These are phyloP conservation scores for Euura lappo DNA, from an alignment of 1,140 invertebrate genomes.

Conservation along the genomic window DNA sequence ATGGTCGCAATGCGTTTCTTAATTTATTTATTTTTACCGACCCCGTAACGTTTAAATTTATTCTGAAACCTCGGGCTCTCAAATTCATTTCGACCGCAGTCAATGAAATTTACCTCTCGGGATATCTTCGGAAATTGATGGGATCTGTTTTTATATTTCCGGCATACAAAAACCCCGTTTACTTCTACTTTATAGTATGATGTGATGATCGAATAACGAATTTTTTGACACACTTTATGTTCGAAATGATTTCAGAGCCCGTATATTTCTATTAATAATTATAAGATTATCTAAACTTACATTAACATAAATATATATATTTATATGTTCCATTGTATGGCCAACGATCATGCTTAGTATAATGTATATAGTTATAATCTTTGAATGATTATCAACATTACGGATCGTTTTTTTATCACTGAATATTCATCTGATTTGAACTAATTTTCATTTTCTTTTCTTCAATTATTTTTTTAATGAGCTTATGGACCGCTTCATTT, in stretches of 20 bases:
- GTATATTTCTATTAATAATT: slow-evolving; percentile 42
- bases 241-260: slow-evolving; percentile 45
- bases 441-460: slow-evolving; percentile 19
- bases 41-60: slow-evolving; percentile 1
- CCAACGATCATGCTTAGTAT: slow-evolving; percentile 57
- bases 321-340: slow-evolving; percentile 59
- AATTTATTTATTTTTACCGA: neutral
- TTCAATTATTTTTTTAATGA: slow-evolving; percentile 9
- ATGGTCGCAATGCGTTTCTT: slow-evolving; percentile 1
- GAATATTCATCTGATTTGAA: slow-evolving; percentile 20
- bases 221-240: neutral
- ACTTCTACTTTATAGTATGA: too few species aligned
- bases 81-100: neutral
- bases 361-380: slow-evolving; percentile 33
- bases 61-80: neutral
- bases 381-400: slow-evolving; percentile 27
- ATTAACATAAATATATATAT: slow-evolving; percentile 58
- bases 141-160: too few species aligned
- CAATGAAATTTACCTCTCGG: too few species aligned
- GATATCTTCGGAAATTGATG: too few species aligned
- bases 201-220: too few species aligned
- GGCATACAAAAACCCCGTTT: too few species aligned
- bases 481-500: slow-evolving; percentile 14
- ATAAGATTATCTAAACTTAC: slow-evolving; percentile 47
- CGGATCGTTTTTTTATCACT: slow-evolving; percentile 28